A percentile compares a stretch with the other conserved stretches of the same genome.
Evolutionary conservation across 30 jellyfish, hydroid and myxozoan genomes (phyloP).

Genomic region (Cassiopea xamachana): DNA sequence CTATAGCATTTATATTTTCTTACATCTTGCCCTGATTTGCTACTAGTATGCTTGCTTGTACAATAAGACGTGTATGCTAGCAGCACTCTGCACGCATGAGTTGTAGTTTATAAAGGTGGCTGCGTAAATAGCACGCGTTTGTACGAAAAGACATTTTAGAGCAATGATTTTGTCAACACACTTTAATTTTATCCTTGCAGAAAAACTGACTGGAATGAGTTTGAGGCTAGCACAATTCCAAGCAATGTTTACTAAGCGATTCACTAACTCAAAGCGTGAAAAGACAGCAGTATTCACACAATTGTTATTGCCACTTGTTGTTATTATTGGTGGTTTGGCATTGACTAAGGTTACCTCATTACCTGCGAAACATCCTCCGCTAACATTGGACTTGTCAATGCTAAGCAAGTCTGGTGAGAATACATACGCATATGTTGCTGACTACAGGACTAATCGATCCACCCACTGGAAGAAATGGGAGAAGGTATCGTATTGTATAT

Average conservation of each 20-base stretch:
- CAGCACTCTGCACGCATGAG: too few relatives aligned
- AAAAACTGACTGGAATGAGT: conserved; percentile 55
- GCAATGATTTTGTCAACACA: not conserved
- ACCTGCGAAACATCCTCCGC: conserved; percentile 64
- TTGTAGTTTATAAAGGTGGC: too few relatives aligned
- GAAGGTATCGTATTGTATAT: not conserved
- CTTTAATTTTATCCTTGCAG: not conserved
- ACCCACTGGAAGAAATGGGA: conserved; percentile 8
- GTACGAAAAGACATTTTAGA: too few relatives aligned
- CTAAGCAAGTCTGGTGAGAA: conserved; percentile 37
- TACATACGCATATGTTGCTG: conserved; percentile 67
- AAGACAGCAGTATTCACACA: conserved; percentile 87
- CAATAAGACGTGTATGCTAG: too few relatives aligned
- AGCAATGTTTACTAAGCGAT: conserved; percentile 90
- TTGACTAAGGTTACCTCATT: conserved; percentile 32
- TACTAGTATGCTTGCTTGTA: too few relatives aligned
- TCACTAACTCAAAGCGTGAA: conserved; percentile 79
- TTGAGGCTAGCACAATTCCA: conserved; percentile 62
- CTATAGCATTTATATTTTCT: too few relatives aligned
- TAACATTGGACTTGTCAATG: conserved; percentile 67
- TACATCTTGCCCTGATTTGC: too few relatives aligned
- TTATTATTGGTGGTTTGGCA: conserved; percentile 72
- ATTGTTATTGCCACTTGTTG: conserved; percentile 74
- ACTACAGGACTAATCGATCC: conserved; percentile 22
- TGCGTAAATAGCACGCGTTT: too few relatives aligned